Evolutionary conservation across 2,797 vertebrate species (phyloP).

Genomic region (Trematomus bernacchii): DNA sequence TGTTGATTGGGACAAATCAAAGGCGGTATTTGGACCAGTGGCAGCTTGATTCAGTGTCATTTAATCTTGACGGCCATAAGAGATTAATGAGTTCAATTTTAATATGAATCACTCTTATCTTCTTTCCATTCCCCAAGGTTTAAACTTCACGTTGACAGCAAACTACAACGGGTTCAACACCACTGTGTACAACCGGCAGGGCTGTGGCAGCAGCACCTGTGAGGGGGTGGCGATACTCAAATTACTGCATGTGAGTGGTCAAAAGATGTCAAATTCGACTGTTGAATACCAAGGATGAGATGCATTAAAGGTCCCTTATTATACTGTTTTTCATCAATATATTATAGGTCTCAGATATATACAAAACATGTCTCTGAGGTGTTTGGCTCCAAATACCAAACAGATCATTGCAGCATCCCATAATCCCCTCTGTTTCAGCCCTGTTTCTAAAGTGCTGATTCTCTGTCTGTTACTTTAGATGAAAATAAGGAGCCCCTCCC

Average conservation of each 20-base stretch:
- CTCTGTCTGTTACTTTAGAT: too few relatives aligned
- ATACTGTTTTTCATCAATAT: too few relatives aligned
- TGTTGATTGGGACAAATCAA: neutral
- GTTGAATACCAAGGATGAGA: neutral
- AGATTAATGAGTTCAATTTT: constrained; percentile 7
- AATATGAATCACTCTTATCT: constrained; percentile 40
- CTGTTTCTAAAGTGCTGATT: too few relatives aligned
- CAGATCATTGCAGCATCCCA: too few relatives aligned
- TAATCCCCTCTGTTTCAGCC: too few relatives aligned
- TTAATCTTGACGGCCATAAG: constrained; percentile 5
- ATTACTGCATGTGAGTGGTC: constrained; percentile 87
- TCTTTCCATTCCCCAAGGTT: constrained; percentile 73
- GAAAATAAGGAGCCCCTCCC: too few relatives aligned
- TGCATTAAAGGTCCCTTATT: too few relatives aligned
- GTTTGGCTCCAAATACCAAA: too few relatives aligned
- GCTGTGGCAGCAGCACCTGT: constrained; percentile 93
- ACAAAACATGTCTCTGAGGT: too few relatives aligned
- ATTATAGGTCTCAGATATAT: too few relatives aligned
- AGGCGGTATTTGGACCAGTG: neutral
- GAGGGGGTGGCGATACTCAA: constrained; percentile 94
- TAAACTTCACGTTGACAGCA: constrained; percentile 83
- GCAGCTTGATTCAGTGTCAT: constrained; percentile 2
- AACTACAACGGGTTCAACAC: constrained; percentile 83
- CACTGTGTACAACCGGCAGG: constrained; percentile 84
- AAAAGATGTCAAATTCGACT: neutral